Evolutionary conservation across 2,888 invertebrate genomes (phyloP), one percentile per base, ranked within the genome.

Genomic region (Melanostoma scalare): DNA sequence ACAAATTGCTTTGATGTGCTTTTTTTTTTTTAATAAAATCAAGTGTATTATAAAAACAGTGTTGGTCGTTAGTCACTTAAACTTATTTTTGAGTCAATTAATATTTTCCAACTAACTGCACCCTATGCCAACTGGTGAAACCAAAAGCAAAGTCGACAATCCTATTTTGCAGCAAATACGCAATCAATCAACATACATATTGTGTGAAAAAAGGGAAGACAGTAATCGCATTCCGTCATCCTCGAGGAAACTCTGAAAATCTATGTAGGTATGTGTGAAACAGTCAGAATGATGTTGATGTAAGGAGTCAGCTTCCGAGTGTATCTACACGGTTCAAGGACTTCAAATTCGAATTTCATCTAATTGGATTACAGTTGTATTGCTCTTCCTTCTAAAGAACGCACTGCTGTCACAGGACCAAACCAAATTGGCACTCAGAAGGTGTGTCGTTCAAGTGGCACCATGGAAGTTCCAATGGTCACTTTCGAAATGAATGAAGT

Each of bases 311-410:
- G 31, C 67, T 50, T 68, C 50, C 42, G 38, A 67, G 65, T 68
- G 68, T 46, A 36, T 35, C 63, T 61, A 38, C 55, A 67, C 46
- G 50, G 58, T 77, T 78, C 82, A 74, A 82, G 78, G 63, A 82
- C 78, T 69, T 65, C 46, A 36, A 82, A 60, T 82, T 69, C 53
- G 63, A 61, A 69, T 80, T 74, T 69, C 56, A 68, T 82, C 73
- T 82, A 78, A 82, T 82, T 82, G 82, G 78, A 82, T 74, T 78
- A 74, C 73, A 68, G 65, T 65, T 63, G 46, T 65, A 56, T 53
- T 56, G 40, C 35, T 50, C 35, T 53, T 33, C 44, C 35, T 44
- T 42, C 52, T 35, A 30, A 8, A 55, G 30, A 58, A 53, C 30
- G 33, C 56, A 52, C 33, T 55, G 20, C 44, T 67, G 53, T 50